Evolutionary conservation across 2,797 vertebrate genomes (phyloP).

Genomic region (Glyptemys insculpta): DNA sequence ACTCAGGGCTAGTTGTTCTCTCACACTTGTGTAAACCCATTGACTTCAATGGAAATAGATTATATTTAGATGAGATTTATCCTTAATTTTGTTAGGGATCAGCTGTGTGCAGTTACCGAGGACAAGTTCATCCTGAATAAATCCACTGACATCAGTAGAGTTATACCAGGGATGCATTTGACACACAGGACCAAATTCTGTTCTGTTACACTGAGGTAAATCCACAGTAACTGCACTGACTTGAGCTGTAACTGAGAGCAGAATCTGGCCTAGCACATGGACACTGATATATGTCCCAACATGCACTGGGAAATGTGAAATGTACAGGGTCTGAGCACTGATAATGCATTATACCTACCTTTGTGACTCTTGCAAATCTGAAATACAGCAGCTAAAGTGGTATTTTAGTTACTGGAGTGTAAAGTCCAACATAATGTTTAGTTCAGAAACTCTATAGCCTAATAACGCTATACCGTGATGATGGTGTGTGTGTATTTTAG

Average conservation of each 20-base stretch:
- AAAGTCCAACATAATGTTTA: not conserved
- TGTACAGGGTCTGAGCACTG: not conserved
- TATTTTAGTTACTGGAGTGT: slow-evolving; percentile 1
- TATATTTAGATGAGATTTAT: not conserved
- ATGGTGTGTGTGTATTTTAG: not conserved
- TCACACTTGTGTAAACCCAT: not conserved
- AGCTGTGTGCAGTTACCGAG: not conserved
- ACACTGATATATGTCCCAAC: not conserved
- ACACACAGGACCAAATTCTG: not conserved
- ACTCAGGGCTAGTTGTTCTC: fast-evolving
- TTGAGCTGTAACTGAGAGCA: not conserved
- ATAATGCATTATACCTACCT: not conserved
- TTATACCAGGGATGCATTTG: not conserved
- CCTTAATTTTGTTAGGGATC: not conserved
- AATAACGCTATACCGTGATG: not conserved
- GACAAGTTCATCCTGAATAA: not conserved
- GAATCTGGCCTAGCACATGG: not conserved
- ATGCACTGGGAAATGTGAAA: not conserved
- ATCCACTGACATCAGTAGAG: not conserved
- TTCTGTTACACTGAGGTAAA: not conserved
- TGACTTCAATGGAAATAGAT: not conserved
- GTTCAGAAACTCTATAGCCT: not conserved
- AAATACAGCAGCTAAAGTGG: not conserved
- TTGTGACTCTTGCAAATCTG: not conserved
- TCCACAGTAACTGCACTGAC: not conserved